phyloP scores from a whole-genome alignment of 2,888 invertebrate species.

The Rhodophaea formosa region DNA sequence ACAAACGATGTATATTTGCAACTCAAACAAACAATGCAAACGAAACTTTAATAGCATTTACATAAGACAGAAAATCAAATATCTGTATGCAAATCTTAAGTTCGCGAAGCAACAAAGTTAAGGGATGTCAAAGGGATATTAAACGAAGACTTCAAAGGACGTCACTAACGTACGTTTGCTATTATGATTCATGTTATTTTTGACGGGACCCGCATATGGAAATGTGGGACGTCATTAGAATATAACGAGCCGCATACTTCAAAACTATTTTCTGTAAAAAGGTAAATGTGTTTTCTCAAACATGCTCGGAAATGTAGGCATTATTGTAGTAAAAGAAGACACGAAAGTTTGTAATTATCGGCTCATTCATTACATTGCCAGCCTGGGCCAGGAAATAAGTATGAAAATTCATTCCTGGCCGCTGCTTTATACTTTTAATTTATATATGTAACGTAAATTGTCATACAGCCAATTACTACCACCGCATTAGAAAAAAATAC shows the following conservation, averaged over 20 bases:
- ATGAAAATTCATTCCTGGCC: too few relatives aligned
- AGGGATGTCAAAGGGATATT: slow-evolving; percentile 46
- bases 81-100: not conserved
- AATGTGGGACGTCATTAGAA: slow-evolving; percentile 12
- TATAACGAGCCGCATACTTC: not conserved
- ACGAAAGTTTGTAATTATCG: too few relatives aligned
- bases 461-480: too few relatives aligned
- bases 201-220: slow-evolving; percentile 6
- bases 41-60: slow-evolving; percentile 19
- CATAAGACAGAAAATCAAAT: slow-evolving; percentile 20
- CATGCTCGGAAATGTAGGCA: too few relatives aligned
- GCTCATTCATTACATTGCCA: too few relatives aligned
- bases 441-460: too few relatives aligned
- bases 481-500: too few relatives aligned
- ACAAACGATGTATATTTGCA: slow-evolving; percentile 32
- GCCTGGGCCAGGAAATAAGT: too few relatives aligned
- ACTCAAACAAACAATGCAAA: slow-evolving; percentile 6
- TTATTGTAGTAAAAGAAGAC: too few relatives aligned
- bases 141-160: slow-evolving; percentile 50
- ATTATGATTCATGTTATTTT: slow-evolving; percentile 39
- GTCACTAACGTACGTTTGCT: slow-evolving; percentile 32
- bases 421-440: too few relatives aligned
- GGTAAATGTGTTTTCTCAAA: too few relatives aligned
- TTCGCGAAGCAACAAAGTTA: slow-evolving; percentile 38
- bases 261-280: not conserved